These are phyloP conservation scores for Bostrychus sinensis DNA, from an alignment of 2,113 vertebrate species.

Conservation along the genomic window DNA sequence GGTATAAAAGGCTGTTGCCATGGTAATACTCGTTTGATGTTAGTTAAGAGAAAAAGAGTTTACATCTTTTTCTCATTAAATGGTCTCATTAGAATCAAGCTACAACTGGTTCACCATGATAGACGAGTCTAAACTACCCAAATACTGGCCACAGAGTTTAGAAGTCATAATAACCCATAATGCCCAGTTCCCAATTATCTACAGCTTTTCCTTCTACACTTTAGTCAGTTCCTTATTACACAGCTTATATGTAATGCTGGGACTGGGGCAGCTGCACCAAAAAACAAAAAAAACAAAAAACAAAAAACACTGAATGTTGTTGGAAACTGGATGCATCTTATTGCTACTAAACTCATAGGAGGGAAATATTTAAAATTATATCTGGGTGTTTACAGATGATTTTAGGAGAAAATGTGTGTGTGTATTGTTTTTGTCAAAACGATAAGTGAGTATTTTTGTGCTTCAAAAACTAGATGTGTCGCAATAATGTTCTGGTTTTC, in stretches of 20 bases:
- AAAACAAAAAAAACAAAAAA: no score
- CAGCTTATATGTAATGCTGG: constrained; percentile 1
- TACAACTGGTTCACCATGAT: neutral
- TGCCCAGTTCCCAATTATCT: neutral
- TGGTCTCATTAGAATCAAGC: neutral
- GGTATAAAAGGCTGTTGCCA: constrained; percentile 9
- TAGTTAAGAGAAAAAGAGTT: neutral
- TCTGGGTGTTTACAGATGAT: neutral
- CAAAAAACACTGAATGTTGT: constrained; percentile 6
- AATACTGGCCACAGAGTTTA: no score
- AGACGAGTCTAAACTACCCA: neutral
- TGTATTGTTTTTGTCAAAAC: neutral
- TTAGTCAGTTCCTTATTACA: constrained; percentile 18
- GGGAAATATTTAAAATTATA: constrained; percentile 5
- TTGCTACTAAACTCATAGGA: neutral
- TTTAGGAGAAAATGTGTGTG: neutral
- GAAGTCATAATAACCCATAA: no score
- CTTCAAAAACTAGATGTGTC: no score
- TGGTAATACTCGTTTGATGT: constrained; percentile 11
- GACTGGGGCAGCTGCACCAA: constrained; percentile 1
- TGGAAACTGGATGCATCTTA: neutral
- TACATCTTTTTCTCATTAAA: constrained; percentile 4
- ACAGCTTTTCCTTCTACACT: neutral
- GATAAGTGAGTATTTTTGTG: neutral
- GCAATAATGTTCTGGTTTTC: no score